Percentiles rank a stretch among this genome's conserved stretches.
These are phyloP conservation scores for Hydriomena furcata DNA, from an alignment of 2,888 invertebrate species.

Conservation along the genomic window DNA sequence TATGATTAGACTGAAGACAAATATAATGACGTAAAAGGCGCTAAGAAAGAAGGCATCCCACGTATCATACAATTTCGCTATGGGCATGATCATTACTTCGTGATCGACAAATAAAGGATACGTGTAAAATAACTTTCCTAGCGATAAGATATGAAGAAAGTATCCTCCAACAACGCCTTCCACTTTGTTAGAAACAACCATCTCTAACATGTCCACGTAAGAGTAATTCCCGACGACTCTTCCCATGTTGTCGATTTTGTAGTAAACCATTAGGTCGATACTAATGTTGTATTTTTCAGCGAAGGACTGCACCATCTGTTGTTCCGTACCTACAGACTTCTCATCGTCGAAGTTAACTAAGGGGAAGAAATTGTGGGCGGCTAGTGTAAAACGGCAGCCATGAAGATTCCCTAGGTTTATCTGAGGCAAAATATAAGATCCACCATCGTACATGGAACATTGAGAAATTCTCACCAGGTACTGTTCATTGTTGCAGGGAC, in stretches of 20 bases:
- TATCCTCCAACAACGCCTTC: conserved; percentile 48
- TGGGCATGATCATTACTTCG: conserved; percentile 27
- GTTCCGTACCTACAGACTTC: conserved; percentile 36
- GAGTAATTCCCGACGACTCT: conserved; percentile 33
- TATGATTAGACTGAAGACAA: conserved; percentile 29
- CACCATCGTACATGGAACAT: conserved; percentile 8
- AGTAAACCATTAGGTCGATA: conserved; percentile 37
- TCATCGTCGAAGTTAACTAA: conserved; percentile 37
- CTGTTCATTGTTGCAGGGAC: conserved; percentile 17
- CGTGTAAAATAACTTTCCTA: conserved; percentile 26
- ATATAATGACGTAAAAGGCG: conserved; percentile 12
- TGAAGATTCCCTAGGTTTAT: background rate
- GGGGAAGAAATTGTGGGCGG: conserved; percentile 43
- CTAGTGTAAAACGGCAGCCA: conserved; percentile 38
- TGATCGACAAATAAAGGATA: conserved; percentile 40
- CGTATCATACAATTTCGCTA: conserved; percentile 23
- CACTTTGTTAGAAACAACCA: conserved; percentile 35
- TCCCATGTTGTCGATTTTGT: conserved; percentile 41
- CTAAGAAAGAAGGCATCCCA: conserved; percentile 33
- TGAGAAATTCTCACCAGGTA: conserved; percentile 1
- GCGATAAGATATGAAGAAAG: conserved; percentile 13
- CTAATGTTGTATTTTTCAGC: conserved; percentile 32
- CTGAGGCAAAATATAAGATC: conserved; percentile 7
- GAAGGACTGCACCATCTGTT: conserved; percentile 39
- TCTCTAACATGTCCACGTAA: conserved; percentile 33